phyloP scores from a whole-genome alignment of 2,113 vertebrate genomes.

The Synodontis membranacea region DNA sequence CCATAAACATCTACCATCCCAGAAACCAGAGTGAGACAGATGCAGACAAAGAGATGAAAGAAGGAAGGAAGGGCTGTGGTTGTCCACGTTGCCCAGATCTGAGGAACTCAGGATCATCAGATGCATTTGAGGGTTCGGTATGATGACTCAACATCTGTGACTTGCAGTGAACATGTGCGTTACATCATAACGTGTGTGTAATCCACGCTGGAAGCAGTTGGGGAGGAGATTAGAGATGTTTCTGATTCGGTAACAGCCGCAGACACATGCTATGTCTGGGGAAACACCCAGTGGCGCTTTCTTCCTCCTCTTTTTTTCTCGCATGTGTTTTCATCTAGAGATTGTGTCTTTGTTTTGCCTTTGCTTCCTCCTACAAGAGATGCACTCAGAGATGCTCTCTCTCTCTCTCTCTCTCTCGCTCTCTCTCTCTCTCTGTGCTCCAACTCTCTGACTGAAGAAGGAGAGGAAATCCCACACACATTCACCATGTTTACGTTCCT shows the following conservation, averaged over 20 bases:
- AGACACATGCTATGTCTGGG: conserved; percentile 3
- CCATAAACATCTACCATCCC: conserved; percentile 21
- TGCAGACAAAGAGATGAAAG: not conserved
- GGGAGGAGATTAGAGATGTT: conserved; percentile 18
- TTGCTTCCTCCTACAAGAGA: not conserved
- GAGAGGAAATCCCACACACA: not conserved
- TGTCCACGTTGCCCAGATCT: not conserved
- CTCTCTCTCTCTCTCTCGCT: not conserved
- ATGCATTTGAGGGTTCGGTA: not conserved
- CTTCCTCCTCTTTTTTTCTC: not conserved
- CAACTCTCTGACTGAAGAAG: not conserved
- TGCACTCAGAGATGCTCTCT: not conserved
- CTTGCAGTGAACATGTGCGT: conserved; percentile 1
- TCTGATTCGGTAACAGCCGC: conserved; percentile 11
- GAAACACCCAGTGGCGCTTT: not conserved
- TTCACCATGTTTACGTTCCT: not conserved
- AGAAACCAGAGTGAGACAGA: conserved; percentile 14
- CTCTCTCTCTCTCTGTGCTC: not conserved
- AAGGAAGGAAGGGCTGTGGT: not conserved
- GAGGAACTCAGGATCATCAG: not conserved
- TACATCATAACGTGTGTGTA: conserved; percentile 16
- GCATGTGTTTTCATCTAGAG: not conserved
- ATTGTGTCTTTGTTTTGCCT: not conserved
- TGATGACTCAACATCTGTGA: conserved; percentile 20
- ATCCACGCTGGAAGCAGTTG: conserved; percentile 14